These are phyloP conservation scores for Drosophila sturtevanti DNA, from an alignment of 1,140 invertebrate genomes.

Conservation along the genomic window DNA sequence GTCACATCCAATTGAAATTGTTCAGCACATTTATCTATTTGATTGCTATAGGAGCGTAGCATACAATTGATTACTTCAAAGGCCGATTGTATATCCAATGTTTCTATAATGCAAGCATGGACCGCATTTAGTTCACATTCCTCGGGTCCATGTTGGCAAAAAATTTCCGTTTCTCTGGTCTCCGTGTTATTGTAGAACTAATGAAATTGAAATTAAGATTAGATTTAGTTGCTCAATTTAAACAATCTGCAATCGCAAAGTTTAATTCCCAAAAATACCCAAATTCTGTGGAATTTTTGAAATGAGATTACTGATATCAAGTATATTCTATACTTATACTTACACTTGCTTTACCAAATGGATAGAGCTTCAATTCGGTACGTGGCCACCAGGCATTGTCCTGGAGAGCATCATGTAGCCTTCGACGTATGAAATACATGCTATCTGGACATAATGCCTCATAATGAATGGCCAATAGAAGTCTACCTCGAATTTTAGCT, in stretches of 20 bases:
- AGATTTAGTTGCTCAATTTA: no score
- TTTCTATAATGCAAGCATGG: conserved; percentile 73
- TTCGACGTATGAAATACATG: conserved; percentile 63
- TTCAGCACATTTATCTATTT: conserved; percentile 54
- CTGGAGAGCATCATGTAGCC: conserved; percentile 50
- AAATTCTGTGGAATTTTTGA: no score
- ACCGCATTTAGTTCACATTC: conserved; percentile 79
- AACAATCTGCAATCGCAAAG: no score
- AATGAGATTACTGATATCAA: no score
- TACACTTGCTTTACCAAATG: conserved; percentile 78
- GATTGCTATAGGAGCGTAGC: conserved; percentile 52
- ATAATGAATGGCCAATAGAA: conserved; percentile 68
- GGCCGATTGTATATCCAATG: conserved; percentile 36
- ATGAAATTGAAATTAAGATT: no score
- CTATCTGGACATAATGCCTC: conserved; percentile 77
- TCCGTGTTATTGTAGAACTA: conserved; percentile 66
- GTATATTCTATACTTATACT: conserved; percentile 35
- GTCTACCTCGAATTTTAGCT: neutral
- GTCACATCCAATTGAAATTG: conserved; percentile 51
- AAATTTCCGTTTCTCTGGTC: conserved; percentile 35
- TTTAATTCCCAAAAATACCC: no score
- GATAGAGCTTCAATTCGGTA: conserved; percentile 68
- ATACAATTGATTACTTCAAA: conserved; percentile 72
- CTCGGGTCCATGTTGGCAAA: conserved; percentile 63
- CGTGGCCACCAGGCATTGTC: conserved; percentile 57